Evolutionary conservation across 1,140 invertebrate genomes (phyloP), one percentile per base, ranked within the genome.

Genomic region (Drosophila prosaltans): DNA sequence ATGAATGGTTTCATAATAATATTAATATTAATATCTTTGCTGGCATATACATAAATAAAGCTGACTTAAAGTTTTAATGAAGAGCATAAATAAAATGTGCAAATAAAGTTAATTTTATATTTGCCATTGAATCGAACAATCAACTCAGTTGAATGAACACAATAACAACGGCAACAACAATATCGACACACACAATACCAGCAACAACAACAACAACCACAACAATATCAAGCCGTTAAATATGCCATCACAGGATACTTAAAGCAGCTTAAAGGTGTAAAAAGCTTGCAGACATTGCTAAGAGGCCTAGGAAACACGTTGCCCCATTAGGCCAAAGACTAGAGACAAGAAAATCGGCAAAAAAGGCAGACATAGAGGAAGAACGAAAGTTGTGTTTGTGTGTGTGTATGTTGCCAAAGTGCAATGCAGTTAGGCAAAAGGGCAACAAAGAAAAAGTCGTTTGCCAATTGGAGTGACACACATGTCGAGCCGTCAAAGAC

Each of bases 21-120:
- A 78, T 83, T 73, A 83, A 89, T 85, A 78, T 84, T 74, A 78
- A 84, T 83, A 82, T 82, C 69, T 69, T 81, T 72, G 65, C 61
- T 41, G 71, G 55, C 69, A 39, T 70, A 69, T 16, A 16, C 16
- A 16, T 88, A 89, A 88, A 89, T 88, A 88, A 84, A 72, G 78
- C 64, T 59, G 69, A 81, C 77, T 89, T 88, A 88, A 89, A 89
- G 59, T 78, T 89, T 88, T 89, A 89, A 88, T 88, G 84, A 81
- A 88, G 84, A 81, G 84, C 71, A 84, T 88, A 88, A 88, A 89
- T 88, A 84, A 89, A 89, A 80, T 80, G 64, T 36, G 73, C 54
- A 89, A 84, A 89, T 88, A 80, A 89, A 88, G 73, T 80, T 80
- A 63, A 88, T 74, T 88, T 89, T 70, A 84, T 89, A 16, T 83